phyloP scores from a whole-genome alignment of 2,888 invertebrate genomes.

The Panzeria rudis region DNA sequence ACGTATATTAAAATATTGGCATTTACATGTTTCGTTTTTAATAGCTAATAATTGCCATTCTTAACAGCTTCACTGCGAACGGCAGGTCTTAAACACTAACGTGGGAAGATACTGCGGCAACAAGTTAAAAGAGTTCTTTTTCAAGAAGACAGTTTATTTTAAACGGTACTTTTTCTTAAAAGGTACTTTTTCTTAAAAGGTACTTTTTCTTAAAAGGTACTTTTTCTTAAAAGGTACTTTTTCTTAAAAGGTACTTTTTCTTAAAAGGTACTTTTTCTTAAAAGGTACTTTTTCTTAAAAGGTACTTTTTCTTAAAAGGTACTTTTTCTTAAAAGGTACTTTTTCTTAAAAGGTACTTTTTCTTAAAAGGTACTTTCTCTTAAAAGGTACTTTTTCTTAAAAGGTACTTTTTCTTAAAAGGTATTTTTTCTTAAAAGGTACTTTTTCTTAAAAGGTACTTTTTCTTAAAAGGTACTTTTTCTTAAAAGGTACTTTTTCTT shows the following conservation, averaged over 20 bases:
- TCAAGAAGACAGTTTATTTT: not conserved
- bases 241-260: not conserved
- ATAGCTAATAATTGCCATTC: not conserved
- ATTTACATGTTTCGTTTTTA: constrained; percentile 11
- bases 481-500: not conserved
- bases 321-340: not conserved
- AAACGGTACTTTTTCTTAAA: not conserved
- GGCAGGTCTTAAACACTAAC: not conserved
- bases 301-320: not conserved
- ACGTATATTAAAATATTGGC: not conserved
- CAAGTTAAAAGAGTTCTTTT: not conserved
- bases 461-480: not conserved
- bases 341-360: not conserved
- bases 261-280: not conserved
- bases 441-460: not conserved
- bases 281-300: not conserved
- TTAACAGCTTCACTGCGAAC: not conserved
- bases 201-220: not conserved
- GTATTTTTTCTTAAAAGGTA: too few relatives aligned
- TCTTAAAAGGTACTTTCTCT: not conserved
- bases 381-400: not conserved
- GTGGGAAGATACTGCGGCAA: not conserved
- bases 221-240: not conserved
- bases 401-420: not conserved
- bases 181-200: not conserved